phyloP scores from a whole-genome alignment of 2,888 invertebrate species.

The Sipha maydis region DNA sequence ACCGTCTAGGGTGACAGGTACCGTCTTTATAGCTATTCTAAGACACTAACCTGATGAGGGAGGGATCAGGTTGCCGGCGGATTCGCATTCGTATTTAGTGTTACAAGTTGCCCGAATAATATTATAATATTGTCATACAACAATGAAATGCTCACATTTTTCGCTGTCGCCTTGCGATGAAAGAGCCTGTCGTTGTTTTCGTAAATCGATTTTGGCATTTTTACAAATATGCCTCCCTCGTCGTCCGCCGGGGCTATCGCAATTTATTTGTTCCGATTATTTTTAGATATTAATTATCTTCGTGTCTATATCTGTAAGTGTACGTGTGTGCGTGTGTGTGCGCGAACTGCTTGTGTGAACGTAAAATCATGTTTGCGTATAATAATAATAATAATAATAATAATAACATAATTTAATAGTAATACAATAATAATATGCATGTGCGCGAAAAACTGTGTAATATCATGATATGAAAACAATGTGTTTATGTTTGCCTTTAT shows the following conservation, averaged over 20 bases:
- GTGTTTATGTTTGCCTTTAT: neutral
- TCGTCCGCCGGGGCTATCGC: constrained; percentile 14
- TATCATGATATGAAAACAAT: neutral
- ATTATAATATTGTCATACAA: neutral
- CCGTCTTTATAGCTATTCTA: neutral
- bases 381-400: neutral
- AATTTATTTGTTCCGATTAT: constrained; percentile 54
- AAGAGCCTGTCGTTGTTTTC: constrained; percentile 39
- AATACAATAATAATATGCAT: neutral
- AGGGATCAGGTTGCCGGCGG: neutral
- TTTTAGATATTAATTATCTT: constrained; percentile 52
- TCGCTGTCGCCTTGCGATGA: neutral
- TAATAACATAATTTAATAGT: neutral
- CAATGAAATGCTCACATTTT: neutral
- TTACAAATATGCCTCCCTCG: constrained; percentile 55
- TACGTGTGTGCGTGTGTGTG: neutral
- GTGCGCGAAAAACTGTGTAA: neutral
- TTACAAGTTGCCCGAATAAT: neutral
- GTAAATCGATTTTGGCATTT: constrained; percentile 50
- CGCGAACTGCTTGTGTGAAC: too few relatives aligned
- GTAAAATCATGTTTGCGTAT: neutral
- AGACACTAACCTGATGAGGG: too few relatives aligned
- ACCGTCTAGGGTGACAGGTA: constrained; percentile 56
- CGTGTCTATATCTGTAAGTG: neutral
- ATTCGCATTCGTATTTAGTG: neutral